Evolutionary conservation across 2,797 vertebrate species (phyloP).

Genomic region (Gymnocypris eckloni): DNA sequence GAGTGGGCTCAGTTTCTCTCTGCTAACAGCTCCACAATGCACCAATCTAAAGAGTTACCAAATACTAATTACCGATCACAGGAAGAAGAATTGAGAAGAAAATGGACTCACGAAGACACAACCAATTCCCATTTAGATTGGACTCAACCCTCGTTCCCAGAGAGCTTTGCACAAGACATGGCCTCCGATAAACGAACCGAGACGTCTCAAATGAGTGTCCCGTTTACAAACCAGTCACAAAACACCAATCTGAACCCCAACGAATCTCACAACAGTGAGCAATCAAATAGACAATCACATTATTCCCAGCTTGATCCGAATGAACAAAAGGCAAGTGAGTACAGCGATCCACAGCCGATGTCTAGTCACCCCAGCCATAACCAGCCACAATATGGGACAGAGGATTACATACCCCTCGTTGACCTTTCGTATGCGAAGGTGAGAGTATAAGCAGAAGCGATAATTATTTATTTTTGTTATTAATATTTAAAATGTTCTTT

Average conservation of each 20-base stretch:
- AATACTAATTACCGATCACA: conserved; percentile 21
- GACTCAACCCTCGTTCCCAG: not conserved
- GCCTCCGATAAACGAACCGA: not conserved
- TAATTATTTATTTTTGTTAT: not conserved
- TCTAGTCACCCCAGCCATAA: conserved; percentile 7
- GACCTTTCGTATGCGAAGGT: conserved; percentile 58
- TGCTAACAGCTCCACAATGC: conserved; percentile 35
- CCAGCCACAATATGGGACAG: not conserved
- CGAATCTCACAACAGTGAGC: not conserved
- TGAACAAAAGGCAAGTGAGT: not conserved
- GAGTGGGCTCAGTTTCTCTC: conserved; percentile 77
- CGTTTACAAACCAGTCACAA: conserved; percentile 16
- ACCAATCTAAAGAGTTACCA: conserved; percentile 6
- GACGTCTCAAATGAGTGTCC: not conserved
- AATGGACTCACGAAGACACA: conserved; percentile 37
- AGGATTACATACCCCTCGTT: conserved; percentile 30
- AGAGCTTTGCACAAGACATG: not conserved
- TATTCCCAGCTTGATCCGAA: not conserved
- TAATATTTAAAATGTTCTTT: not conserved
- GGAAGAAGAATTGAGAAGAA: conserved; percentile 23
- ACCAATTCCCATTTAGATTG: not conserved
- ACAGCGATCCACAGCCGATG: not conserved
- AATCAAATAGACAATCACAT: not conserved
- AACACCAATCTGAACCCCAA: not conserved
- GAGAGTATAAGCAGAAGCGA: not conserved